These are phyloP conservation scores for Carduelis carduelis DNA, from an alignment of 2,797 vertebrate species.

Conservation along the genomic window DNA sequence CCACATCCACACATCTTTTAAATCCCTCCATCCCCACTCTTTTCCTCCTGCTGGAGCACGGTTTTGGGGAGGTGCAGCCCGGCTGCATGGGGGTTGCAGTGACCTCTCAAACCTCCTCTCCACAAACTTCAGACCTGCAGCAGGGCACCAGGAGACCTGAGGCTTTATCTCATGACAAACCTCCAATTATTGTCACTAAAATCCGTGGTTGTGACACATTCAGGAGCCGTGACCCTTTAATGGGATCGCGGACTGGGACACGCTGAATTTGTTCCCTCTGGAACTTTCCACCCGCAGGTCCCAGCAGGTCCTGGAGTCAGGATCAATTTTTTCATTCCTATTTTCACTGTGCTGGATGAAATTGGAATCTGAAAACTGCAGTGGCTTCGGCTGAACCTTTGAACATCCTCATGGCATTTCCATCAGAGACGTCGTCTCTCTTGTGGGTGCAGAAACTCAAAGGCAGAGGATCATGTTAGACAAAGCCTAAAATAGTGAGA, in stretches of 20 bases:
- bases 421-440: background rate
- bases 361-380: background rate
- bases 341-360: background rate
- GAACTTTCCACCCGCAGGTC: accelerated
- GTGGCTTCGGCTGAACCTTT: background rate
- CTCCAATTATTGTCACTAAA: background rate
- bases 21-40: accelerated
- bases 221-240: background rate
- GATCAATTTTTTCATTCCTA: background rate
- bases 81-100: accelerated
- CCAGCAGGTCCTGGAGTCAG: background rate
- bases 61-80: background rate
- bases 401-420: background rate
- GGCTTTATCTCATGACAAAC: background rate
- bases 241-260: background rate
- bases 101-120: background rate
- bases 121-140: background rate
- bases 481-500: background rate
- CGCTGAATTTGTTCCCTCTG: background rate
- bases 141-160: background rate
- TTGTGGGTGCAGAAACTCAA: background rate
- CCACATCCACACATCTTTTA: background rate
- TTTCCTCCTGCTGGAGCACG: background rate
- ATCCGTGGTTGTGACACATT: background rate
- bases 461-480: background rate